A percentile compares a stretch with the other conserved stretches of the same genome.
Conservation (phyloP, 2,113 vertebrate species). For the Clarias magur region DNA sequence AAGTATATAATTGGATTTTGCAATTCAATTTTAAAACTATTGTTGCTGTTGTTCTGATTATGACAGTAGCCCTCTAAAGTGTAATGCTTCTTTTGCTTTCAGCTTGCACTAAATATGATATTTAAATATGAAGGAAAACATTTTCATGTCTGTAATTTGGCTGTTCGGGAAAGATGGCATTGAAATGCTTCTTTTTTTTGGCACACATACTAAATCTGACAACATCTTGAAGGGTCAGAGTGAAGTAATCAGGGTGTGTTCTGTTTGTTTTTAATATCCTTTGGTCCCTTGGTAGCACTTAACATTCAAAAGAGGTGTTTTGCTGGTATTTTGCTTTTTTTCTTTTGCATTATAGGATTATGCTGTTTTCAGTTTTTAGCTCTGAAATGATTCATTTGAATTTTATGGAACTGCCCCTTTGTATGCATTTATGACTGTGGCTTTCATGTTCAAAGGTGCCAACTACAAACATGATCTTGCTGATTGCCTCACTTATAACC, state of each 20-base stretch:
- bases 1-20: slow-evolving; percentile 6
- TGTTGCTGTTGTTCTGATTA: slow-evolving; percentile 1
- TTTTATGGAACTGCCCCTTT: neutral
- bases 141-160: neutral
- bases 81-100: slow-evolving; percentile 2
- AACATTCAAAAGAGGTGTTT: slow-evolving; percentile 8
- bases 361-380: too few species aligned
- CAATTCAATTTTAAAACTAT: slow-evolving; percentile 4
- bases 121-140: neutral
- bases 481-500: neutral
- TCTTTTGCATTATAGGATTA: too few species aligned
- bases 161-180: neutral
- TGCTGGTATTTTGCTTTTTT: neutral
- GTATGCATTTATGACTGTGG: slow-evolving; percentile 11
- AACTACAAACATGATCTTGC: neutral
- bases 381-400: neutral
- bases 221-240: neutral
- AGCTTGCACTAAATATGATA: neutral
- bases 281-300: neutral
- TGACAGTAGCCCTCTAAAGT: neutral
- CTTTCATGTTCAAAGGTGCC: neutral
- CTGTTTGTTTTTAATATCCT: slow-evolving; percentile 2
- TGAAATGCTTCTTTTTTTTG: neutral
- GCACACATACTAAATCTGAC: neutral
- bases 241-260: slow-evolving; percentile 1